Percentiles rank a stretch among this genome's conserved stretches.
phyloP scores from a whole-genome alignment of 1,140 invertebrate genomes.

The Nymphalis io region DNA sequence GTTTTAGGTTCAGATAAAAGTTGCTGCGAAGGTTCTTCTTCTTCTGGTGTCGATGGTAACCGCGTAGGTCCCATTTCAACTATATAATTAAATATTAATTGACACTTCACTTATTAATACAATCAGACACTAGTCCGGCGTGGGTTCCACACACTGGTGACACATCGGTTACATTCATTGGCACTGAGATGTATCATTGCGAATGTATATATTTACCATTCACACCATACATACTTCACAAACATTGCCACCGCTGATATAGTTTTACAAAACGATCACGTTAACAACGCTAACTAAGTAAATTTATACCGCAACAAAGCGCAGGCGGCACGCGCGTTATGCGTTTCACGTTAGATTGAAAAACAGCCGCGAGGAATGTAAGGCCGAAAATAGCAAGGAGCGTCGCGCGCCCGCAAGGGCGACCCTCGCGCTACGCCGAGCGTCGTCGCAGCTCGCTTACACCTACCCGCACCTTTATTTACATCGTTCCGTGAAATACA shows the following conservation, averaged over 20 bases:
- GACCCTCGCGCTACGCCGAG: constrained; percentile 60
- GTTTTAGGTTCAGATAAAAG: constrained; percentile 47
- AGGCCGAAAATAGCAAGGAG: constrained; percentile 78
- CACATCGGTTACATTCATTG: constrained; percentile 46
- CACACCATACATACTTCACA: constrained; percentile 21
- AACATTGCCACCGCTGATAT: constrained; percentile 7
- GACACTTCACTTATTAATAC: constrained; percentile 34
- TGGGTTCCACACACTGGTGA: constrained; percentile 43
- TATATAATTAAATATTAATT: constrained; percentile 29
- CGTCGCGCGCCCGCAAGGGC: constrained; percentile 75
- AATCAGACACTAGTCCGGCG: constrained; percentile 64
- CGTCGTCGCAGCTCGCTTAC: constrained; percentile 41
- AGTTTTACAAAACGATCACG: constrained; percentile 15
- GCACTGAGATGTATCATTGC: constrained; percentile 37
- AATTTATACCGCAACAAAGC: constrained; percentile 35
- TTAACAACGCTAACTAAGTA: constrained; percentile 34
- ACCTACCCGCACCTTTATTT: constrained; percentile 70
- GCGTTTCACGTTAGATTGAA: constrained; percentile 78
- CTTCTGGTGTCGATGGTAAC: constrained; percentile 68
- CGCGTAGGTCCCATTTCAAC: constrained; percentile 67
- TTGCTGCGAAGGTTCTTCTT: constrained; percentile 62
- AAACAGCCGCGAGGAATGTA: constrained; percentile 77
- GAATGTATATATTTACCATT: constrained; percentile 30
- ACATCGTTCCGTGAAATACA: constrained; percentile 66
- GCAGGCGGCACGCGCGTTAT: constrained; percentile 66